These are phyloP conservation scores for Lutjanus argentimaculatus DNA, from an alignment of 2,797 vertebrate species.

Conservation along the genomic window DNA sequence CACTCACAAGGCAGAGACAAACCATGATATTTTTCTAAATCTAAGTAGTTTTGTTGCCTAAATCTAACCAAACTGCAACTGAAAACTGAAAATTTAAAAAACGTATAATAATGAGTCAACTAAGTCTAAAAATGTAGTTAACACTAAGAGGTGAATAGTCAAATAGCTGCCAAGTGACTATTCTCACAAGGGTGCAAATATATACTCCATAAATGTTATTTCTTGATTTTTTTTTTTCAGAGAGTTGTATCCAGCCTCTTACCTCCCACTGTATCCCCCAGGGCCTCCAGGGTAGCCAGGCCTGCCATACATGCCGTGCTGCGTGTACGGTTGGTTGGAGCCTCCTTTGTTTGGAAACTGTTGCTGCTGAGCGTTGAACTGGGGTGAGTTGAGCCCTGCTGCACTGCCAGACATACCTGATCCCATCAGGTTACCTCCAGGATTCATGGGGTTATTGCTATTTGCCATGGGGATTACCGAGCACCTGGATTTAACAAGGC, in stretches of 20 bases:
- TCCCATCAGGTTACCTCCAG: conserved; percentile 96
- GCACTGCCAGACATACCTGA: conserved; percentile 95
- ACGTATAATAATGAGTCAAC: no score
- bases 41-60: no score
- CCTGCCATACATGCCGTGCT: conserved; percentile 96
- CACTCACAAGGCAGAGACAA: no score
- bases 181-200: no score
- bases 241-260: conserved; percentile 31
- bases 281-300: conserved; percentile 94
- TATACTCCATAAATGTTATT: not conserved
- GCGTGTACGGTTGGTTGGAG: conserved; percentile 94
- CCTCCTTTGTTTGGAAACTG: conserved; percentile 96
- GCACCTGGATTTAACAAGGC: conserved; percentile 86
- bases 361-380: conserved; percentile 96
- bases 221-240: not conserved
- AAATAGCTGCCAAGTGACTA: no score
- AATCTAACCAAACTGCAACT: no score
- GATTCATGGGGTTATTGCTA: conserved; percentile 98
- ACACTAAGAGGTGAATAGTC: no score
- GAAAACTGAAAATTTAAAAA: no score
- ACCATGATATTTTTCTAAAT: no score
- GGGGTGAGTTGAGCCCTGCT: conserved; percentile 95
- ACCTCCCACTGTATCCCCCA: conserved; percentile 96
- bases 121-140: no score
- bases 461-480: conserved; percentile 98